A percentile compares a stretch with the other conserved stretches of the same genome.
Evolutionary conservation across 30 jellyfish, hydroid and myxozoan genomes (phyloP).

Genomic region (Aurelia sp.): DNA sequence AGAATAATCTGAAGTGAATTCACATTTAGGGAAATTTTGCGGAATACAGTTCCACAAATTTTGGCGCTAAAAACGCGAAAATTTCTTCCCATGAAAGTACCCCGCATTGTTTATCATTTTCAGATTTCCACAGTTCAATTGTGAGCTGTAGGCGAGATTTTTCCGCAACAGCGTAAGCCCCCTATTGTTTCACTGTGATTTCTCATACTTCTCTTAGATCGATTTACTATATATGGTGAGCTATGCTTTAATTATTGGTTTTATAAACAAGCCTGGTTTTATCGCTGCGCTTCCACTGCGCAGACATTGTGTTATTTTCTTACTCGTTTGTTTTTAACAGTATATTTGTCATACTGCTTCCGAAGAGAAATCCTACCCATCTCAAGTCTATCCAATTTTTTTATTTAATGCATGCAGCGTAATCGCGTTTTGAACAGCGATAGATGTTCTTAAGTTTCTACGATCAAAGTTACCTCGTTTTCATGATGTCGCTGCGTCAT

Average conservation of each 20-base stretch:
- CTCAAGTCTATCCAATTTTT: too few relatives aligned
- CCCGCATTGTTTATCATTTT: neutral
- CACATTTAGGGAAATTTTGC: too few relatives aligned
- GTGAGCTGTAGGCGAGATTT: conserved; percentile 18
- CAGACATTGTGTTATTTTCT: neutral
- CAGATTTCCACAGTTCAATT: conserved; percentile 6
- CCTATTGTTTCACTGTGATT: conserved; percentile 34
- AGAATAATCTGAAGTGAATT: too few relatives aligned
- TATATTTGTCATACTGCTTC: too few relatives aligned
- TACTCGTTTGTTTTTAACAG: neutral
- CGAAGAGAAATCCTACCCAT: too few relatives aligned
- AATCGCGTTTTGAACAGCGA: too few relatives aligned
- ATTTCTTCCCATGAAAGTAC: neutral
- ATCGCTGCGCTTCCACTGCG: conserved; percentile 23
- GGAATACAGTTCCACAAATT: too few relatives aligned
- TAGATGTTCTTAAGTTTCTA: too few relatives aligned
- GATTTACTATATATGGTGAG: conserved; percentile 9
- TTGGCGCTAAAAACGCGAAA: neutral
- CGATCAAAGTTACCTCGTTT: too few relatives aligned
- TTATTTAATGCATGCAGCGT: too few relatives aligned
- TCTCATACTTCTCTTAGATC: neutral
- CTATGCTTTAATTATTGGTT: neutral
- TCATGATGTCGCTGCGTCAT: too few relatives aligned
- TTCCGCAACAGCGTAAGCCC: conserved; percentile 21
- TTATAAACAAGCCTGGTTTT: conserved; percentile 1